These are phyloP conservation scores for Laterallus jamaicensis DNA, from an alignment of 2,113 vertebrate genomes.

Conservation along the genomic window DNA sequence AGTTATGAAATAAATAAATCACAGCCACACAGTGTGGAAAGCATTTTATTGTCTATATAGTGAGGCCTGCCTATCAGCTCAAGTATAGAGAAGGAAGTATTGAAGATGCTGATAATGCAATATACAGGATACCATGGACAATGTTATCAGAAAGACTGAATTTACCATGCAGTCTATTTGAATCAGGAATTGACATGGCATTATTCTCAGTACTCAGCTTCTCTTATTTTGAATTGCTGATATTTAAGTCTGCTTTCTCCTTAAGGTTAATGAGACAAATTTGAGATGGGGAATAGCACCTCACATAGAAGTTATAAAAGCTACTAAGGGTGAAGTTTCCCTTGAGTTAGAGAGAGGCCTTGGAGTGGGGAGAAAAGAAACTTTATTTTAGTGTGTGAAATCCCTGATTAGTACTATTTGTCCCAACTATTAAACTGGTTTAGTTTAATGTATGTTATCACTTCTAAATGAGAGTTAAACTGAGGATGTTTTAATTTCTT, in stretches of 20 bases:
- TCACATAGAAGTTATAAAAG: neutral
- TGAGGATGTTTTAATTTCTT: neutral
- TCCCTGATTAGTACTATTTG: neutral
- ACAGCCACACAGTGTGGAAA: neutral
- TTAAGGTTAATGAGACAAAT: neutral
- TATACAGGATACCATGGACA: neutral
- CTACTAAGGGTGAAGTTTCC: neutral
- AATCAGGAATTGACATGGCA: neutral
- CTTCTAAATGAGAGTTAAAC: neutral
- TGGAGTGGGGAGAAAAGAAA: neutral
- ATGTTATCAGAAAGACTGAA: neutral
- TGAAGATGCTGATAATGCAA: neutral
- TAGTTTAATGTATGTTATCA: neutral
- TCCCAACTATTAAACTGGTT: neutral
- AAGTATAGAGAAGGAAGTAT: neutral
- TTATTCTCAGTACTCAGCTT: neutral
- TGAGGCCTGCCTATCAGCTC: neutral
- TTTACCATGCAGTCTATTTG: neutral
- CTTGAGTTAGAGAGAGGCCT: neutral
- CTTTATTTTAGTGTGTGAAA: neutral
- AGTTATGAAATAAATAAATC: neutral
- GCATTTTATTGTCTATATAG: neutral
- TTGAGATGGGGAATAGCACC: neutral
- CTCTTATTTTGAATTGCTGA: neutral
- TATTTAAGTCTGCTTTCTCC: neutral